Conservation (phyloP, 1,140 invertebrate species). For the Proctacanthus coquilletti region DNA sequence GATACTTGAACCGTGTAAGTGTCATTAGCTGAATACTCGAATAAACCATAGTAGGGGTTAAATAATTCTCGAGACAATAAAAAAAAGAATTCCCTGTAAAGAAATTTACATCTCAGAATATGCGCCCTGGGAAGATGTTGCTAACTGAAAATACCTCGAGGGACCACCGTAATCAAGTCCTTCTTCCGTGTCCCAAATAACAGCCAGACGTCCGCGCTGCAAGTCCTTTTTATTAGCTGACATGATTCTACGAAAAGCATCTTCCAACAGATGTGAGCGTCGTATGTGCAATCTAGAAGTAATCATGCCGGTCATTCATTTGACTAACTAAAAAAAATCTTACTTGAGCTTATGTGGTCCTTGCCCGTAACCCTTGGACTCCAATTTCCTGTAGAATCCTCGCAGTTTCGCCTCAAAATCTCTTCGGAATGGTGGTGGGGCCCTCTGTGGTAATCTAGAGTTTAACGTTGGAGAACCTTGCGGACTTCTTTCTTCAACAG, state of each 20-base stretch:
- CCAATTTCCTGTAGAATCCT: conserved; percentile 88
- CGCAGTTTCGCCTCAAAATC: conserved; percentile 92
- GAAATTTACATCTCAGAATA: too few relatives aligned
- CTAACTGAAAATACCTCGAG: conserved; percentile 43
- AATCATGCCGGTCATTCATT: too few relatives aligned
- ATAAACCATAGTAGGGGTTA: conserved; percentile 95
- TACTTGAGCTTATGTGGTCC: conserved; percentile 92
- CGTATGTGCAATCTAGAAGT: conserved; percentile 70
- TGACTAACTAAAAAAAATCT: too few relatives aligned
- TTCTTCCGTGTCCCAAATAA: conserved; percentile 91
- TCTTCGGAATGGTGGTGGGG: conserved; percentile 73
- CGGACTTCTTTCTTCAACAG: conserved; percentile 46
- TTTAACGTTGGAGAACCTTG: conserved; percentile 31
- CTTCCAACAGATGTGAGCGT: conserved; percentile 84
- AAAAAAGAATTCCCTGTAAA: conserved; percentile 85
- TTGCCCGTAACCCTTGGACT: conserved; percentile 92
- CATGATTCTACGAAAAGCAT: conserved; percentile 95
- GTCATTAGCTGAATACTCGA: conserved; percentile 96
- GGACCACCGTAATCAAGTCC: conserved; percentile 95
- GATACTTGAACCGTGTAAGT: conserved; percentile 97
- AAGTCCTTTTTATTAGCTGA: conserved; percentile 88
- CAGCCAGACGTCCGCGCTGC: conserved; percentile 86
- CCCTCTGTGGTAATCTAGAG: conserved; percentile 57
- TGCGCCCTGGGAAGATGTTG: too few relatives aligned
- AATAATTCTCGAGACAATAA: conserved; percentile 89